phyloP scores from a whole-genome alignment of 1,140 invertebrate species.

The Pseudomyrmex pallidus region DNA sequence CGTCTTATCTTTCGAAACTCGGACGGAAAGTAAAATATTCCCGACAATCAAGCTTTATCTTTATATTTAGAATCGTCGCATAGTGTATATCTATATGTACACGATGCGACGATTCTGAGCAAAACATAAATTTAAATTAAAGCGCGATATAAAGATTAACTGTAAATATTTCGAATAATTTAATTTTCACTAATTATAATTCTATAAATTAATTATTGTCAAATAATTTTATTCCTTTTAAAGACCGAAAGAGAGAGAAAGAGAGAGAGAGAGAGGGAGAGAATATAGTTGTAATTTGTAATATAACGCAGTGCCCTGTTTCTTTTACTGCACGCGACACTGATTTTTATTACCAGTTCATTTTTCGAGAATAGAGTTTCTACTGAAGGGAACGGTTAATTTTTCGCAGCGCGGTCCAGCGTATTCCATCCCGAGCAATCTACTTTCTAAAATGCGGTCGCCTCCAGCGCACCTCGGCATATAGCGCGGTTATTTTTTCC shows the following conservation, averaged over 20 bases:
- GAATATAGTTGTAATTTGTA: neutral
- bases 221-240: too few relatives aligned
- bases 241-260: too few relatives aligned
- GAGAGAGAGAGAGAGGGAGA: too few relatives aligned
- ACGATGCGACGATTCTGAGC: too few relatives aligned
- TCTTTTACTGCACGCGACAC: neutral
- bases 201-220: too few relatives aligned
- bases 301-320: neutral
- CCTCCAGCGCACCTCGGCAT: constrained; percentile 29
- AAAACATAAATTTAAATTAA: constrained; percentile 2
- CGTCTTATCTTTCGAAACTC: constrained; percentile 9
- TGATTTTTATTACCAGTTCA: constrained; percentile 1
- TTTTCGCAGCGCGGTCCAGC: neutral
- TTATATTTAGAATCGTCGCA: neutral
- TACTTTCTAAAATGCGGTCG: constrained; percentile 42
- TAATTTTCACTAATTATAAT: too few relatives aligned
- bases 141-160: too few relatives aligned
- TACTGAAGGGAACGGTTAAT: constrained; percentile 31
- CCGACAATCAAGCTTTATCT: neutral
- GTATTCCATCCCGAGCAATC: constrained; percentile 41
- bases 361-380: neutral
- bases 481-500: constrained; percentile 39
- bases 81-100: too few relatives aligned
- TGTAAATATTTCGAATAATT: too few relatives aligned
- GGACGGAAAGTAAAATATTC: constrained; percentile 33